A percentile compares a stretch with the other conserved stretches of the same genome.
Conservation (phyloP, 2,888 invertebrate genomes). For the Brachyopa scutellaris region DNA sequence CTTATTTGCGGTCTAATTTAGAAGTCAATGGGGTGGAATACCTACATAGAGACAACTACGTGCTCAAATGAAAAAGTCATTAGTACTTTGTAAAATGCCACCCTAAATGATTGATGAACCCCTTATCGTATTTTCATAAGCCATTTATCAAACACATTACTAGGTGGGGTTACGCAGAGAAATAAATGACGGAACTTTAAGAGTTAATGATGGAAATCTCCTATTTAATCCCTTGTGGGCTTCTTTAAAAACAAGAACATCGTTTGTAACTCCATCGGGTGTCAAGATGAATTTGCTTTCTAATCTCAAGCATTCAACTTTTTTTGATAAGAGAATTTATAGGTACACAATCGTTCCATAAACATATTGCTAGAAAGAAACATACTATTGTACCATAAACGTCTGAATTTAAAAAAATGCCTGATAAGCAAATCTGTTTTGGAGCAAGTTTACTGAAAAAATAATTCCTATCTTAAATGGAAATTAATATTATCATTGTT, state of each 20-base stretch:
- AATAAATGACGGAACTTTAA: slow-evolving; percentile 26
- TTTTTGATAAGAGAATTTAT: too few relatives aligned
- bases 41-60: slow-evolving; percentile 15
- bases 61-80: slow-evolving; percentile 63
- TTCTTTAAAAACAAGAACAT: slow-evolving; percentile 36
- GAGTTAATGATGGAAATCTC: slow-evolving; percentile 54
- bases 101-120: slow-evolving; percentile 66
- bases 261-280: slow-evolving; percentile 41
- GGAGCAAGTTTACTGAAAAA: too few relatives aligned
- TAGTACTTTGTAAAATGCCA: slow-evolving; percentile 62
- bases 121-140: slow-evolving; percentile 68
- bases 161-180: slow-evolving; percentile 15
- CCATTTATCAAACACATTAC: slow-evolving; percentile 60
- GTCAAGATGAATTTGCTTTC: slow-evolving; percentile 36
- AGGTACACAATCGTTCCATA: too few relatives aligned
- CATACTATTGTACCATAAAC: too few relatives aligned
- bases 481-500: too few relatives aligned
- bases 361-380: too few relatives aligned
- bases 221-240: slow-evolving; percentile 42
- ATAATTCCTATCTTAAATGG: too few relatives aligned
- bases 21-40: background rate
- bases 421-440: too few relatives aligned
- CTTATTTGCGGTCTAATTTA: background rate
- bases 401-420: too few relatives aligned
- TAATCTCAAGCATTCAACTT: slow-evolving; percentile 4